Evolutionary conservation across 1,140 invertebrate species (phyloP), one percentile per base, ranked within the genome.

Genomic region (Temnothorax nylanderi): DNA sequence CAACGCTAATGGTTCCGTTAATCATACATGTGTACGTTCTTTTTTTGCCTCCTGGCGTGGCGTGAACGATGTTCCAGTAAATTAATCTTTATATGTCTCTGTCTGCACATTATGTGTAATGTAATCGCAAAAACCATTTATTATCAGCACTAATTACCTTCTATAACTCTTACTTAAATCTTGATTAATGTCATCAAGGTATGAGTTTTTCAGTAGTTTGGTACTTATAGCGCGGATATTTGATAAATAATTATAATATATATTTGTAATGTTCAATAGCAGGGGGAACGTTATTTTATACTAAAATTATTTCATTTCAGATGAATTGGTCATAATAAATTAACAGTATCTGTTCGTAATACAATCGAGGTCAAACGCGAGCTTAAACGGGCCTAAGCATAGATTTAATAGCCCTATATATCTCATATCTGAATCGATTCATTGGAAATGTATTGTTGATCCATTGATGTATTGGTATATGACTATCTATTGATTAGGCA

Each of bases 1-100:
- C 26, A n/a, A 80, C 13, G 34, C 62, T 80, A 80, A 80, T 80
- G 60, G 47, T 65, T 34, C 32, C 62, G 62, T 80, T 80, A 80
- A 80, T 80, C 64, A 80, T 26, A 54, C 32, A 65, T 21, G 76
- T 26, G 21, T 47, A 37, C 16, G 32, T 60, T 10, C 26, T 78
- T 60, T 49, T 51, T 44, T 51, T 41, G 18, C 7, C 32, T 21
- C 34, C 6, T 58, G 4, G 4, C 41, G 13, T 18, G 26, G 13
- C 10, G 49, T 54, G 32, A 67, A 65, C 49, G 49, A 41, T 69
- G 10, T 13, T 32, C 7, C 3, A 5, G 11, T 7, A n/a, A 54
- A 54, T 18, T 11, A 26, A 67, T 80, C n/a, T 41, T 41, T 26
- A 34, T 51, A 16, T 18, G 11, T 26, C 21, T 41, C 21, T 49